phyloP scores from a whole-genome alignment of 2,888 invertebrate species.

The Nephrocerus scutellatus region DNA sequence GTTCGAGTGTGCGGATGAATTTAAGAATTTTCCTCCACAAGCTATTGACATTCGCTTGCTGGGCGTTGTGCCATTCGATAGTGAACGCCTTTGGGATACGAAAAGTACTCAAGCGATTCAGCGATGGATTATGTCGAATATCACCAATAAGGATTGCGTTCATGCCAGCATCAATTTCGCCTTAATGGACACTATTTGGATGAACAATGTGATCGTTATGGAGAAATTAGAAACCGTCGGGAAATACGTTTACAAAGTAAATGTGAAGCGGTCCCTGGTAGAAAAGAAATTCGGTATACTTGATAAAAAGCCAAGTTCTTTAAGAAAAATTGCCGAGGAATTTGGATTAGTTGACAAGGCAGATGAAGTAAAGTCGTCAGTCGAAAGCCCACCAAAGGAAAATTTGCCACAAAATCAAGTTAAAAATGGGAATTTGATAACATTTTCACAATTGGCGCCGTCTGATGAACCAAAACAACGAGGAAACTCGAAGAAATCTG shows the following conservation, averaged over 20 bases:
- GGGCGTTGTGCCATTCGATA: slow-evolving; percentile 51
- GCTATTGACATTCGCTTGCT: slow-evolving; percentile 51
- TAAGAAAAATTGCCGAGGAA: slow-evolving; percentile 23
- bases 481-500: slow-evolving; percentile 19
- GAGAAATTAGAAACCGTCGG: slow-evolving; percentile 26
- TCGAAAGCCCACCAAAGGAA: background rate
- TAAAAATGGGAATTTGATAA: slow-evolving; percentile 18
- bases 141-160: slow-evolving; percentile 32
- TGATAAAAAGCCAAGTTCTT: slow-evolving; percentile 9
- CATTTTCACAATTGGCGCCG: slow-evolving; percentile 4
- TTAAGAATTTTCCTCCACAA: slow-evolving; percentile 49
- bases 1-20: slow-evolving; percentile 50
- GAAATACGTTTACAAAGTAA: slow-evolving; percentile 23
- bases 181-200: slow-evolving; percentile 33
- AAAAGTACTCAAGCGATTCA: slow-evolving; percentile 43
- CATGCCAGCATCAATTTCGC: slow-evolving; percentile 33
- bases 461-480: no score
- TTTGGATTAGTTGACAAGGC: slow-evolving; percentile 10
- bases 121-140: slow-evolving; percentile 39
- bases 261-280: slow-evolving; percentile 27
- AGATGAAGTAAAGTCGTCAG: background rate
- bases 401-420: slow-evolving; percentile 16
- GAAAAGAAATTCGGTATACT: slow-evolving; percentile 26
- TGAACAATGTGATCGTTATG: slow-evolving; percentile 32
- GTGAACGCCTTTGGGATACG: slow-evolving; percentile 52